Percentiles rank a stretch among this genome's conserved stretches.
Evolutionary conservation across 2,797 vertebrate genomes (phyloP).

Genomic region (Tolypeutes matacus): DNA sequence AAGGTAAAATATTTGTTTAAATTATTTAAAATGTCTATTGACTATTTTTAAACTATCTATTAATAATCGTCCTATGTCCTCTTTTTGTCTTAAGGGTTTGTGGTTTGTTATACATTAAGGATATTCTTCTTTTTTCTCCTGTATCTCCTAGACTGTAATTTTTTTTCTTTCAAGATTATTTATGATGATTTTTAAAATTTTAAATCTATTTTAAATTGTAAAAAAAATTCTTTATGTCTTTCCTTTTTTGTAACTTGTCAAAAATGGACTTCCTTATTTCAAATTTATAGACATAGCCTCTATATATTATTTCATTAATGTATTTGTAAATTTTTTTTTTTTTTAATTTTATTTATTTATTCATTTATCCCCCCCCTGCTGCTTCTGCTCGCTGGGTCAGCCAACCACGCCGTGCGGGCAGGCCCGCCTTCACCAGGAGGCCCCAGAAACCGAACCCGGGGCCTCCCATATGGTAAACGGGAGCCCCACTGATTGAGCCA

Average conservation of each 20-base stretch:
- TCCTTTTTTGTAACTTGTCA: background rate
- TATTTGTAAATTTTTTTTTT: background rate
- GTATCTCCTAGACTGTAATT: background rate
- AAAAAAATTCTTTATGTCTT: background rate
- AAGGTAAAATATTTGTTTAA: background rate
- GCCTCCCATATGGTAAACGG: too few species aligned
- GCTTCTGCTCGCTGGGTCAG: too few species aligned
- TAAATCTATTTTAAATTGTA: background rate
- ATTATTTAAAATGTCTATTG: background rate
- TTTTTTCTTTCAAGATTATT: background rate
- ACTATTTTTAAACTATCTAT: background rate
- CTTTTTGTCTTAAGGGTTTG: background rate
- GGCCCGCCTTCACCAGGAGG: too few species aligned
- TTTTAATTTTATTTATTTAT: too few species aligned
- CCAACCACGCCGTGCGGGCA: too few species aligned
- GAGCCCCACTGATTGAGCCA: too few species aligned
- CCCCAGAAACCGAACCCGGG: too few species aligned
- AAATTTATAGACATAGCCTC: background rate
- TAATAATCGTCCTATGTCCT: background rate
- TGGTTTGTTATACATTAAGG: background rate
- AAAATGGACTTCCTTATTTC: background rate
- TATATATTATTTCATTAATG: background rate
- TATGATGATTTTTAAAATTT: background rate
- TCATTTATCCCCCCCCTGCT: too few species aligned
- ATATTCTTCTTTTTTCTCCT: background rate